phyloP scores from a whole-genome alignment of 2,113 vertebrate species.

The Prunella fulvescens region DNA sequence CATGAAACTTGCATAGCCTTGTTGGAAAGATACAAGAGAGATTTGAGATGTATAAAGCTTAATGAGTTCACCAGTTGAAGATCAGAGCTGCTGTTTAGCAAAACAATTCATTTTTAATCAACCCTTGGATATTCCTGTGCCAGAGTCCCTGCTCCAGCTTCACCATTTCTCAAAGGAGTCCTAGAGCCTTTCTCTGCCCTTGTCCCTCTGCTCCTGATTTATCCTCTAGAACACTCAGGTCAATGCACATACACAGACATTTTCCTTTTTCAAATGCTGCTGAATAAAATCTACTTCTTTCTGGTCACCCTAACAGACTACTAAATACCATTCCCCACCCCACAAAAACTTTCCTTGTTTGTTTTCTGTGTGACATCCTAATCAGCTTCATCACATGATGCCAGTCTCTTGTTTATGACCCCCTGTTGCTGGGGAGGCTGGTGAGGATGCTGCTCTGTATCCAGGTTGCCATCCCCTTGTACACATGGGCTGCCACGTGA shows the following conservation, averaged over 20 bases:
- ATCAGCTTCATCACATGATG: background rate
- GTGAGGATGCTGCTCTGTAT: background rate
- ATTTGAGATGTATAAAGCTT: background rate
- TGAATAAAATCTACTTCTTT: background rate
- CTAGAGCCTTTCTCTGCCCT: background rate
- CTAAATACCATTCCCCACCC: background rate
- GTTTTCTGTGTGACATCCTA: background rate
- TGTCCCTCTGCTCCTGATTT: background rate
- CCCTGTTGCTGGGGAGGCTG: background rate
- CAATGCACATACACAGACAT: background rate
- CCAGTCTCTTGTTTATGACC: background rate
- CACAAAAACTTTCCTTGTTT: background rate
- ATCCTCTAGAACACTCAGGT: background rate
- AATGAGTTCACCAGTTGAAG: background rate
- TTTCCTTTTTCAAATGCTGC: background rate
- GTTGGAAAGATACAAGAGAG: background rate
- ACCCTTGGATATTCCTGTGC: background rate
- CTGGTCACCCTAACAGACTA: background rate
- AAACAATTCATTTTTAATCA: background rate
- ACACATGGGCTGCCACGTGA: background rate
- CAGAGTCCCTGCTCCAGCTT: background rate
- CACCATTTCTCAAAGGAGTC: background rate
- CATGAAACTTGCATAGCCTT: background rate
- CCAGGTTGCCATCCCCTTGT: background rate
- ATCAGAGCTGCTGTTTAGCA: background rate